A percentile compares a stretch with the other conserved stretches of the same genome.
Evolutionary conservation across 2,797 vertebrate species (phyloP).

Genomic region (Anguilla megastoma): DNA sequence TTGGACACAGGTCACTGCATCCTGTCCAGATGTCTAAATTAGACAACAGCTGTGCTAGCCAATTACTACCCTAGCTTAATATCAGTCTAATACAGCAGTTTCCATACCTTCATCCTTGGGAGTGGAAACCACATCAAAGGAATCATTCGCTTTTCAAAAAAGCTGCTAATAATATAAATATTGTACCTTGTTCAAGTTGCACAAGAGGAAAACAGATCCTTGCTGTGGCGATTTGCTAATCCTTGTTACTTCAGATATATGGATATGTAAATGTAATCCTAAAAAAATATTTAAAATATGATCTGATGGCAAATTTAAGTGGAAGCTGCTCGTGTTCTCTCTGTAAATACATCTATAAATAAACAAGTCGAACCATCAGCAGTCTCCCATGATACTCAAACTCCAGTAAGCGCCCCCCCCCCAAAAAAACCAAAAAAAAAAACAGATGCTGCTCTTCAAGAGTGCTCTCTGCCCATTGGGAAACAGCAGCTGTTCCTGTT

Average conservation of each 20-base stretch:
- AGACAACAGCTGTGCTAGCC: conserved; percentile 46
- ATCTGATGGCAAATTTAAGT: neutral
- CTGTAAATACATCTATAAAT: conserved; percentile 67
- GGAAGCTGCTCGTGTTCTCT: neutral
- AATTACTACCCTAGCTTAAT: conserved; percentile 35
- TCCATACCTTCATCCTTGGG: conserved; percentile 36
- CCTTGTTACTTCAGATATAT: neutral
- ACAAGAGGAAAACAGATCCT: neutral
- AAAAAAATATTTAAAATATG: neutral
- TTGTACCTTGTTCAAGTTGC: conserved; percentile 63
- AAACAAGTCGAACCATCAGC: conserved; percentile 77
- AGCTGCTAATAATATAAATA: conserved; percentile 23
- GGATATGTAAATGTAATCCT: neutral
- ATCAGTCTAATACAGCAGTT: conserved; percentile 34
- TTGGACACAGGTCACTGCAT: conserved; percentile 42
- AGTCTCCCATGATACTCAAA: conserved; percentile 72
- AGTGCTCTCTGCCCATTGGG: conserved; percentile 62
- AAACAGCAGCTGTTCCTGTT: conserved; percentile 75
- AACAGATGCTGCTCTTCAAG: conserved; percentile 80
- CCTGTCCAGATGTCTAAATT: conserved; percentile 48
- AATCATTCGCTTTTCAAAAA: neutral
- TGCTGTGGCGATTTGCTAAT: neutral
- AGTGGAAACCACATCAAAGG: neutral
- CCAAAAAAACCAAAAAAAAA: conserved; percentile 52
- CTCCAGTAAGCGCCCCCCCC: conserved; percentile 57